phyloP scores from a whole-genome alignment of 2,797 vertebrate species.

The Myotis daubentonii region DNA sequence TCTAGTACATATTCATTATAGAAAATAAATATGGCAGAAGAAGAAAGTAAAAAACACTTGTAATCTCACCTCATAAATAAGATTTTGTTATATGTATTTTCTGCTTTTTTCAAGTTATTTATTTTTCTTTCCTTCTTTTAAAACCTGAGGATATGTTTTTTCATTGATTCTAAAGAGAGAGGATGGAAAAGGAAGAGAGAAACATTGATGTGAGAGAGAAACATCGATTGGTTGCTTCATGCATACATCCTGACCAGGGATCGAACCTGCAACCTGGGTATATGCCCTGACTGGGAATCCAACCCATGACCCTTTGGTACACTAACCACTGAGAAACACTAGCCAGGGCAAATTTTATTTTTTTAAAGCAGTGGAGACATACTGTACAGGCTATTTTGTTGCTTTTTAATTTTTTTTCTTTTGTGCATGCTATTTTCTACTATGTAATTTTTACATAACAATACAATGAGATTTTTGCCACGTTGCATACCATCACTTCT shows the following conservation, averaged over 20 bases:
- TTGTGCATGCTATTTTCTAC: constrained; percentile 15
- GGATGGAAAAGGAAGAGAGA: background rate
- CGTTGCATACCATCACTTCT: background rate
- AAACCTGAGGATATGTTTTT: background rate
- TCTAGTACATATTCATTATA: background rate
- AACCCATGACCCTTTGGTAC: background rate
- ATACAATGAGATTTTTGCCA: background rate
- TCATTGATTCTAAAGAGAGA: background rate
- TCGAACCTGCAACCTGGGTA: too few species aligned
- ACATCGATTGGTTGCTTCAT: background rate
- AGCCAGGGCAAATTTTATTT: background rate
- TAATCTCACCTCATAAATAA: constrained; percentile 20
- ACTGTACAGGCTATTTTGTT: background rate
- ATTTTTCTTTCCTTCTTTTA: background rate
- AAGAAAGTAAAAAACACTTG: constrained; percentile 3
- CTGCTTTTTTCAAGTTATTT: background rate
- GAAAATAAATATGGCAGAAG: constrained; percentile 32
- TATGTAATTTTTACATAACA: background rate
- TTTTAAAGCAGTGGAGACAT: background rate
- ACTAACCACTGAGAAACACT: background rate
- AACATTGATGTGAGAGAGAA: background rate
- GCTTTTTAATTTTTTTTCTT: background rate
- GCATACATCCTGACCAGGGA: background rate
- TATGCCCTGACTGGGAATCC: background rate
- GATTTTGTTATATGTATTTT: constrained; percentile 1